Evolutionary conservation across 2,888 invertebrate species (phyloP).

Genomic region (Lasius fuliginosus): DNA sequence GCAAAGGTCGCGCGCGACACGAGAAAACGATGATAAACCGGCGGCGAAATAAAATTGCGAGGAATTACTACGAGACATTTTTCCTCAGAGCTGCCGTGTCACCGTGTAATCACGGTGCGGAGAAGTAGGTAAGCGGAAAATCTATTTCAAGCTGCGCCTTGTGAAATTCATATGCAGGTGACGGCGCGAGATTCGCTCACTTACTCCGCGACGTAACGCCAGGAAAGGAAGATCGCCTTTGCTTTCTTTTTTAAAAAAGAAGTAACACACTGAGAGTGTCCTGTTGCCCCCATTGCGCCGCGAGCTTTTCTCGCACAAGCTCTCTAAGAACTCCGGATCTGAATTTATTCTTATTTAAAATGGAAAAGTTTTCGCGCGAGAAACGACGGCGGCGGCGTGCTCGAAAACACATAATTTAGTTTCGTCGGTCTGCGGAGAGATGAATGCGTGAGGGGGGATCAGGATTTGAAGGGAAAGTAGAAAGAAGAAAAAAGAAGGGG

Average conservation of each 20-base stretch:
- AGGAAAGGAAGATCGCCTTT: not conserved
- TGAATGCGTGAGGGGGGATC: conserved; percentile 57
- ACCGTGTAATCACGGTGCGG: conserved; percentile 24
- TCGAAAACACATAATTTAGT: conserved; percentile 82
- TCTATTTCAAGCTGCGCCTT: conserved; percentile 40
- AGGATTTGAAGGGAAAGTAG: conserved; percentile 27
- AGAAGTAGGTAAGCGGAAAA: conserved; percentile 46
- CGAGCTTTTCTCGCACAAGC: conserved; percentile 60
- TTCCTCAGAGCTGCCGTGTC: conserved; percentile 13
- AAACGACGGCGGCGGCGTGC: conserved; percentile 50
- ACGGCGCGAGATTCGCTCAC: conserved; percentile 72
- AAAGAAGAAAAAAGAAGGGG: not conserved
- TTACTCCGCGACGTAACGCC: conserved; percentile 12
- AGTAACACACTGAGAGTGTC: conserved; percentile 47
- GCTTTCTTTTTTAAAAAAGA: conserved; percentile 3
- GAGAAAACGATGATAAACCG: conserved; percentile 20
- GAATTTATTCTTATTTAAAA: conserved; percentile 83
- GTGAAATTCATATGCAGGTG: conserved; percentile 71
- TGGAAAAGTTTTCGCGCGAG: conserved; percentile 79
- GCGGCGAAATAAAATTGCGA: conserved; percentile 5
- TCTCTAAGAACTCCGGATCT: conserved; percentile 74
- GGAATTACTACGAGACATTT: conserved; percentile 19
- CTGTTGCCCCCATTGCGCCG: conserved; percentile 59
- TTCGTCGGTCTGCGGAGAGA: conserved; percentile 74
- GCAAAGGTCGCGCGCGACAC: conserved; percentile 1